Evolutionary conservation across 2,888 invertebrate genomes (phyloP).

Genomic region (Escarpia spicata): DNA sequence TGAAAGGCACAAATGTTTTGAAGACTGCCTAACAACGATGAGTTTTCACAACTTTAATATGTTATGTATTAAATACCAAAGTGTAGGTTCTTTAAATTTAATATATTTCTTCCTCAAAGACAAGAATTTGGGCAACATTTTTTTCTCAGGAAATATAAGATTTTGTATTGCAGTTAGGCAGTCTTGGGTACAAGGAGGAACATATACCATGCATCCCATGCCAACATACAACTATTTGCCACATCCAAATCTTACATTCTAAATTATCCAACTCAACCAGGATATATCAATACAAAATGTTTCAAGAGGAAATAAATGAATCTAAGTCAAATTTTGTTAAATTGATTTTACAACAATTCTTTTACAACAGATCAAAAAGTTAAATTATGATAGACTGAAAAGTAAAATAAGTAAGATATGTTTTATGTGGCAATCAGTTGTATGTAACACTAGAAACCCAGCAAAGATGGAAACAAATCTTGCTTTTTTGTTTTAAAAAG

Average conservation of each 20-base stretch:
- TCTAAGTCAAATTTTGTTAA: not conserved
- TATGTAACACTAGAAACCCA: not conserved
- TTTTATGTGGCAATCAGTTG: slow-evolving; percentile 16
- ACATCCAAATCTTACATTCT: not conserved
- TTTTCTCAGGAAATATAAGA: not conserved
- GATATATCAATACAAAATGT: not conserved
- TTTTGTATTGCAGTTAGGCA: not conserved
- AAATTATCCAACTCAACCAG: not conserved
- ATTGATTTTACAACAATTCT: not conserved
- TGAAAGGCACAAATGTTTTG: not conserved
- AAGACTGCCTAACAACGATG: not conserved
- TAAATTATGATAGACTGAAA: not conserved
- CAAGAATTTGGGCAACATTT: not conserved
- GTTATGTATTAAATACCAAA: not conserved
- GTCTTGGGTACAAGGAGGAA: not conserved
- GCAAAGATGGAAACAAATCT: not conserved
- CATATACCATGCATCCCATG: slow-evolving; percentile 4
- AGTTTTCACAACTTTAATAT: not conserved
- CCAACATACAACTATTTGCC: slow-evolving; percentile 10
- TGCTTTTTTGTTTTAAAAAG: too few species aligned
- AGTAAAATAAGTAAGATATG: not conserved
- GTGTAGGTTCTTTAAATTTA: not conserved
- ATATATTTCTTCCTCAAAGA: not conserved
- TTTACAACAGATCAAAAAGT: not conserved
- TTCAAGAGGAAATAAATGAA: not conserved